These are phyloP conservation scores for Cyclophora punctaria DNA, from an alignment of 2,888 invertebrate species.

Conservation along the genomic window DNA sequence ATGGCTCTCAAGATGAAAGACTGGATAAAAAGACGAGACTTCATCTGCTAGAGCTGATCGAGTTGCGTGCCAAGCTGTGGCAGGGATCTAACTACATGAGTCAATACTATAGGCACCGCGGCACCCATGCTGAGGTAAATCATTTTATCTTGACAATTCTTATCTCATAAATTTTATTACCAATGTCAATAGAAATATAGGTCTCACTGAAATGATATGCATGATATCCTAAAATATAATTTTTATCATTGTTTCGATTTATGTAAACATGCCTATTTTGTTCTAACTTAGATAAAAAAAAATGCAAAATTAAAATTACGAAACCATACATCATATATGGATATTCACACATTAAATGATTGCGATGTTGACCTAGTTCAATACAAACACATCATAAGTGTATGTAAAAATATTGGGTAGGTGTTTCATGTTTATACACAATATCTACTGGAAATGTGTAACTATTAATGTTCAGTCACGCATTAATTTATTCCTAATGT, in stretches of 20 bases:
- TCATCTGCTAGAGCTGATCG: constrained; percentile 93
- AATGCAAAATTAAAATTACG: too few relatives aligned
- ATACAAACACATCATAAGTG: constrained; percentile 16
- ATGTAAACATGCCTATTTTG: too few relatives aligned
- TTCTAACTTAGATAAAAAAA: too few relatives aligned
- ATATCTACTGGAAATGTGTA: not conserved
- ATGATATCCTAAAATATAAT: too few relatives aligned
- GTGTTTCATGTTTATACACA: not conserved
- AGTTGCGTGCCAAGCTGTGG: constrained; percentile 94
- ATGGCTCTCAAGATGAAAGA: constrained; percentile 91
- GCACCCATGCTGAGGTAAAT: constrained; percentile 75
- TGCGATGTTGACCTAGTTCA: constrained; percentile 25
- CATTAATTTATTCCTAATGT: too few relatives aligned
- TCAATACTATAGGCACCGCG: constrained; percentile 86
- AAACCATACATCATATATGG: too few relatives aligned
- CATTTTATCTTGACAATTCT: too few relatives aligned
- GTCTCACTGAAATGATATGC: too few relatives aligned
- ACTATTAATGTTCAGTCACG: too few relatives aligned
- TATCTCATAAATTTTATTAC: too few relatives aligned
- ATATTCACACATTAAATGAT: not conserved
- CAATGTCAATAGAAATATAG: too few relatives aligned
- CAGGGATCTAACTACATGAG: constrained; percentile 88
- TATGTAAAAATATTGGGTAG: constrained; percentile 8
- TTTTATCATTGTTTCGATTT: too few relatives aligned
- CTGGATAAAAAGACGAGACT: constrained; percentile 90